phyloP scores from a whole-genome alignment of 2,797 vertebrate species.

The Enteromius viviparus region DNA sequence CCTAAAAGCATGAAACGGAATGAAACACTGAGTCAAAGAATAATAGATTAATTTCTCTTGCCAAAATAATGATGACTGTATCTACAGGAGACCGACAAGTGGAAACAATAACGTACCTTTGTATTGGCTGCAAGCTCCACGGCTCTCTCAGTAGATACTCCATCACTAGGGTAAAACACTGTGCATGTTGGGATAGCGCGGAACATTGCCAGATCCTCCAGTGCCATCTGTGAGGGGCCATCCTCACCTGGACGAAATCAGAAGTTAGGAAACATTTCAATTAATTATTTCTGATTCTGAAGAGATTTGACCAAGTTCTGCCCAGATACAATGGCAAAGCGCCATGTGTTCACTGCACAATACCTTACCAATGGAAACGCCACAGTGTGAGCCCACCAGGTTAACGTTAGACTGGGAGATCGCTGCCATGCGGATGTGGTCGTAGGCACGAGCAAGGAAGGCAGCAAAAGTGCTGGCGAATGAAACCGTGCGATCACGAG shows the following conservation, averaged over 20 bases:
- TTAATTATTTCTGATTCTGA: neutral
- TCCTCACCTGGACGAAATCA: slow-evolving; percentile 78
- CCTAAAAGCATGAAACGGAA: slow-evolving; percentile 70
- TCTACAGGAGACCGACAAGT: neutral
- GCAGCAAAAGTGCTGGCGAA: slow-evolving; percentile 88
- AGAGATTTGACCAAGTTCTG: neutral
- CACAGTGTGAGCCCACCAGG: slow-evolving; percentile 88
- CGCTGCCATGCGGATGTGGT: slow-evolving; percentile 87
- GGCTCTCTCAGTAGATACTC: slow-evolving; percentile 82
- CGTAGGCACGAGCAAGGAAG: slow-evolving; percentile 85
- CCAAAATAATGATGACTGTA: neutral
- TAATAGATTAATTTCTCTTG: slow-evolving; percentile 11
- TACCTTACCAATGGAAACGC: slow-evolving; percentile 84
- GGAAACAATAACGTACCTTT: slow-evolving; percentile 70
- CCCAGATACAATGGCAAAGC: neutral
- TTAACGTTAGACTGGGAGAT: slow-evolving; percentile 84
- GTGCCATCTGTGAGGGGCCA: slow-evolving; percentile 88
- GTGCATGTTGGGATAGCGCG: slow-evolving; percentile 85
- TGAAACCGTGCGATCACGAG: slow-evolving; percentile 78
- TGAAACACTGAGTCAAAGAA: neutral
- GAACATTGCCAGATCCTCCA: slow-evolving; percentile 92
- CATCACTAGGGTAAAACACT: slow-evolving; percentile 90
- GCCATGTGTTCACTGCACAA: neutral
- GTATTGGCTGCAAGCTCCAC: slow-evolving; percentile 84
- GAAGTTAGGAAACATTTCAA: neutral